Base-by-base conservation (phyloP, 2,888 invertebrate genomes). In the Meteorus colon region DNA sequence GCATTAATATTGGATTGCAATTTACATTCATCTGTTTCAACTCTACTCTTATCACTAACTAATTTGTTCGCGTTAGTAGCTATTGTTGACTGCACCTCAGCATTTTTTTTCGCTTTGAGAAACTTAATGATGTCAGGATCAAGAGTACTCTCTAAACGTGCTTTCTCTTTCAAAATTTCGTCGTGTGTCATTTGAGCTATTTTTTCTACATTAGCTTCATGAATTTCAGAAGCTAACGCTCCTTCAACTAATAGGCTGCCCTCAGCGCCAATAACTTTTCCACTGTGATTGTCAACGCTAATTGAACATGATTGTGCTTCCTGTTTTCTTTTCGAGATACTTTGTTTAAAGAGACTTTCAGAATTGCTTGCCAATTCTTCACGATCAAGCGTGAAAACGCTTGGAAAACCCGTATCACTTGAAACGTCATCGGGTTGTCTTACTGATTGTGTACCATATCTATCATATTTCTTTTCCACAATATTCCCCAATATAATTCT, bases 151-250 rank as follows among this genome's bases (percentile, higher is more conserved):
- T 96, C 84, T 29, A 98, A 89, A 83, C 94, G 93, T 79, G 93
- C 90, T 79, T 93, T 93, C 87, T 97, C 96, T 72, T 92, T 91
- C 19, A 95, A 83, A 82, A 97, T 96, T 83, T 97, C 95, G 72
- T 93, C 91, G 80, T 93, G 91, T 1, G 93, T 92, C 95, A 97
- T 94, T 84, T 92, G 89, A 59, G 91, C 90, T 14, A 98, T 86
- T 75, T 92, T 90, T 81, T 92, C 90, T 0, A 94, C 65, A 89
- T 97, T 98, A 89, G 96, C 94, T 79, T 90, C 88, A 84, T 97
- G 96, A 76, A 97, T 95, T 82, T 92, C 90, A 80, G 80, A 29
- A 73, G 86, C 89, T 82, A 90, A 90, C 5, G 86, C 79, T n/a
- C 88, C 88, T 70, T 84, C 78, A 3, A 88, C 62, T 10, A 10